Percentiles rank a stretch among this genome's conserved stretches.
These are phyloP conservation scores for Diabrotica virgifera DNA, from an alignment of 1,140 invertebrate genomes.

Conservation along the genomic window DNA sequence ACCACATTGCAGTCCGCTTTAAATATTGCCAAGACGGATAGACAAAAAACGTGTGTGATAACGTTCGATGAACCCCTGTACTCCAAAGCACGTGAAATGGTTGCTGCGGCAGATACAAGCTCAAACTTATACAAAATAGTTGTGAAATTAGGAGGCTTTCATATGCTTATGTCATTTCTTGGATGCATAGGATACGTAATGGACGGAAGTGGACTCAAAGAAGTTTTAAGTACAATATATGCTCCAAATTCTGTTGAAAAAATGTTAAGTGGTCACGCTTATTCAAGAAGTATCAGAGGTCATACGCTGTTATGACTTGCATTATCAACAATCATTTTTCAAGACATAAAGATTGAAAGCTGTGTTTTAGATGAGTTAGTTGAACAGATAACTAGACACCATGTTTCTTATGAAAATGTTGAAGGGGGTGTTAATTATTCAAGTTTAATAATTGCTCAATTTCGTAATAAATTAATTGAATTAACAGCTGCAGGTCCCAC, in stretches of 20 bases:
- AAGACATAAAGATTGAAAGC: no score
- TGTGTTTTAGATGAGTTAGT: no score
- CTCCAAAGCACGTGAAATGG: slow-evolving; percentile 37
- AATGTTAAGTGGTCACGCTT: slow-evolving; percentile 47
- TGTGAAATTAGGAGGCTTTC: slow-evolving; percentile 40
- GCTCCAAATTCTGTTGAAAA: slow-evolving; percentile 41
- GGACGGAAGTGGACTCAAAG: slow-evolving; percentile 45
- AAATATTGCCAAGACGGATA: slow-evolving; percentile 31
- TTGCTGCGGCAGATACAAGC: slow-evolving; percentile 7
- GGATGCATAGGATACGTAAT: slow-evolving; percentile 47
- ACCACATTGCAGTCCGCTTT: slow-evolving; percentile 45
- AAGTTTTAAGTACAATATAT: slow-evolving; percentile 40
- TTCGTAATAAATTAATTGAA: no score
- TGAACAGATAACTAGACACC: no score
- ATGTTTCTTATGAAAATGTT: no score
- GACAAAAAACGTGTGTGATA: no score
- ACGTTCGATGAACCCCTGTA: slow-evolving; percentile 47
- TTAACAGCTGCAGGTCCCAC: no score
- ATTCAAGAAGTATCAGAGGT: slow-evolving; percentile 46
- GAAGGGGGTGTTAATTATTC: no score
- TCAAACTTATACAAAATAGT: slow-evolving; percentile 25
- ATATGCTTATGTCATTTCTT: slow-evolving; percentile 47
- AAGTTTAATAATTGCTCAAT: no score
- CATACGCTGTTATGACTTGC: no score
- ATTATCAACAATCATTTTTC: no score